Evolutionary conservation across 2,888 invertebrate genomes (phyloP).

Genomic region (Agrypnus murinus): DNA sequence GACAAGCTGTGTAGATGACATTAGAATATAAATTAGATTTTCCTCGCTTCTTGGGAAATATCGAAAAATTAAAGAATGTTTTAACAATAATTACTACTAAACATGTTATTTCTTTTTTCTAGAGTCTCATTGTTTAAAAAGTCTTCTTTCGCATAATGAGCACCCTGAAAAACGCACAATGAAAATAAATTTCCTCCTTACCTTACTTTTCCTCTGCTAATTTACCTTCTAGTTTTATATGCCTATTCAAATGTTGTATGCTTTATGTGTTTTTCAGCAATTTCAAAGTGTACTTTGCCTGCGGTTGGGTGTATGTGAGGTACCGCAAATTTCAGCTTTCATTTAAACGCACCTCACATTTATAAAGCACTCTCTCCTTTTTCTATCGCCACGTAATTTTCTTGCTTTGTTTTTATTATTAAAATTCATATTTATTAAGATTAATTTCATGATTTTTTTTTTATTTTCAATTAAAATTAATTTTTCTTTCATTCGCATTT

Average conservation of each 20-base stretch:
- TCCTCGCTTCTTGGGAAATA: constrained; percentile 7
- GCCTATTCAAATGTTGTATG: constrained; percentile 49
- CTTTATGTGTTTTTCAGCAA: constrained; percentile 77
- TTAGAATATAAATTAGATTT: constrained; percentile 6
- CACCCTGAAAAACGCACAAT: constrained; percentile 12
- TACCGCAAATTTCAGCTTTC: constrained; percentile 73
- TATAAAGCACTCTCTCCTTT: constrained; percentile 35
- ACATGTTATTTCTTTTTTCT: constrained; percentile 3
- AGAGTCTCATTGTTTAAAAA: not conserved
- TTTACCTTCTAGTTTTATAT: constrained; percentile 37
- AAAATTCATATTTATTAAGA: too few relatives aligned
- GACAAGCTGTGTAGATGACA: constrained; percentile 5
- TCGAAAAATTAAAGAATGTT: not conserved
- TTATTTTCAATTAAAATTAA: not conserved
- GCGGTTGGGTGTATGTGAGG: constrained; percentile 90
- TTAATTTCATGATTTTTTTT: too few relatives aligned
- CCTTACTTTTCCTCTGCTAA: constrained; percentile 28
- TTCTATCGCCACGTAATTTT: constrained; percentile 39
- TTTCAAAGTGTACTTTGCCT: constrained; percentile 89
- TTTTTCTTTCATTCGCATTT: not conserved
- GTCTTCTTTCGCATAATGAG: constrained; percentile 16
- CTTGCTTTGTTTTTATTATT: constrained; percentile 23
- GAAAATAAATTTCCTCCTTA: not conserved
- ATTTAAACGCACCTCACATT: constrained; percentile 43
- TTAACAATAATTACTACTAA: not conserved